Evolutionary conservation across 2,888 invertebrate species (phyloP), one percentile per base, ranked within the genome.

Genomic region (Coenonympha arcania): DNA sequence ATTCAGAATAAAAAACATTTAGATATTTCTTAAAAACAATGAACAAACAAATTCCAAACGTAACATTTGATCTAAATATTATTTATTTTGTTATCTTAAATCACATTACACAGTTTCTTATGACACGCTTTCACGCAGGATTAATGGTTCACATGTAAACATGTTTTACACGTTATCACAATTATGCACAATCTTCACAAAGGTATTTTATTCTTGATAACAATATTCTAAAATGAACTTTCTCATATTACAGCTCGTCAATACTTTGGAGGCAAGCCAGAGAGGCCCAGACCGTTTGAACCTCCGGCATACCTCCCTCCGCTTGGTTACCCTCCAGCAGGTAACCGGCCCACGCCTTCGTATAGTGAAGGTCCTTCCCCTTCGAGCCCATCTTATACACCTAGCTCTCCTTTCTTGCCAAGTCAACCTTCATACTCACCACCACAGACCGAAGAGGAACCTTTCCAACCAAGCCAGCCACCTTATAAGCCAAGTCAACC

Each of bases 221-320:
- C 9, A 26, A 11, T 9, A 18, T 8, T 37, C 22, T 28, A 9
- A 54, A 49, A 40, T 31, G 18, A 48, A 2, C 51, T 60, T 54
- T 54, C 60, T 54, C 48, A 52, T 47, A 49, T 82, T 81, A 57
- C 86, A 92, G 92, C 90, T 72, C 90, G 92, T 15, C 92, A 92
- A 56, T 84, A 89, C 88, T 91, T 71, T 74, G 90, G 90, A 54
- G 88, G 88, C 51, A 84, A 87, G 51, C 89, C 91, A 1, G 90
- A 92, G 64, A 90, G 87, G 66, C 92, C 92, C n/a, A 81, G 92
- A 59, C 92, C 92, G 0, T 92, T 92, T 69, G 89, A 90, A 68
- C 86, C 90, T 37, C 69, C 79, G 8, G 65, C 65, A 13, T 83
- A 83, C 46, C 67, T 83, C 3, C 85, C 83, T 18, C 77, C 79